These are phyloP conservation scores for Epinotia bilunana DNA, from an alignment of 2,888 invertebrate species.

Conservation along the genomic window DNA sequence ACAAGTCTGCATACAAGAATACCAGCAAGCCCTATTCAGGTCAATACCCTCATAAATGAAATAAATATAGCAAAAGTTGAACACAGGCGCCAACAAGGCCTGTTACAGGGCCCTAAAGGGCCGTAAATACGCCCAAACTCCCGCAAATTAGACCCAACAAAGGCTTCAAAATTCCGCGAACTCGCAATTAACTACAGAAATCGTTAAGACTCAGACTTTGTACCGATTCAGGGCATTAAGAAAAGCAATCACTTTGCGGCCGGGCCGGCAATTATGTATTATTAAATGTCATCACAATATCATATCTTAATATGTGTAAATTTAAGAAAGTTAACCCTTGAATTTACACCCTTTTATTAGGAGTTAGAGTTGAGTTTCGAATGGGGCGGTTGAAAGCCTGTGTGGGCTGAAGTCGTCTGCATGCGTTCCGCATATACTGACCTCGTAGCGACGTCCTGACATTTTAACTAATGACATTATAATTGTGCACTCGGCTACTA, in stretches of 20 bases:
- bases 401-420: slow-evolving; percentile 38
- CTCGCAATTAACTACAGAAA: slow-evolving; percentile 22
- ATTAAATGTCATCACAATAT: slow-evolving; percentile 45
- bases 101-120: slow-evolving; percentile 42
- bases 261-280: slow-evolving; percentile 32
- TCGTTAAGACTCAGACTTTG: slow-evolving; percentile 24
- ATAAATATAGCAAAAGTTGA: not conserved
- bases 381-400: slow-evolving; percentile 1
- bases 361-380: slow-evolving; percentile 28
- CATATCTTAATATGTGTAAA: slow-evolving; percentile 47
- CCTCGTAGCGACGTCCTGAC: slow-evolving; percentile 62
- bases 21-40: not conserved
- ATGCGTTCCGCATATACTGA: slow-evolving; percentile 54
- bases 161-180: slow-evolving; percentile 24
- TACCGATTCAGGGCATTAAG: slow-evolving; percentile 27
- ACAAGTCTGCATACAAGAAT: too few species aligned
- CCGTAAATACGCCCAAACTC: slow-evolving; percentile 5
- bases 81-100: slow-evolving; percentile 38
- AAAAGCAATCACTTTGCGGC: slow-evolving; percentile 42
- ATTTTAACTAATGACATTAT: slow-evolving; percentile 69
- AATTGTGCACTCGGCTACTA: slow-evolving; percentile 56
- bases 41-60: not conserved
- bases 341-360: not conserved
- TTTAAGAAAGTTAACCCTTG: not conserved
- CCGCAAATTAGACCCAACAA: slow-evolving; percentile 32